Evolutionary conservation across 1,140 invertebrate genomes (phyloP).

Genomic region (Drosophila lowei): DNA sequence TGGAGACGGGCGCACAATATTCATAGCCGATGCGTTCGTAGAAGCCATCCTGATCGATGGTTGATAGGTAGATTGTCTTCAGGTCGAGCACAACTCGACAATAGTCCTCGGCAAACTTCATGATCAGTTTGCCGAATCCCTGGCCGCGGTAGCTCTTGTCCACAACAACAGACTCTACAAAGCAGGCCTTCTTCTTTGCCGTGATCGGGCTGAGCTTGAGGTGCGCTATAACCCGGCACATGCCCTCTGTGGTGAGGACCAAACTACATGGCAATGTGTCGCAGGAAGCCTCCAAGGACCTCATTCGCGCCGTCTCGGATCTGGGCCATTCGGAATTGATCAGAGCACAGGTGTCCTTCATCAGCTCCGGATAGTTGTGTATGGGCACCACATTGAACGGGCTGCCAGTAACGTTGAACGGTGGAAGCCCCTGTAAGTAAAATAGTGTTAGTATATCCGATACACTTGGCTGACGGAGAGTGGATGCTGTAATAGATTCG

Average conservation of each 20-base stretch:
- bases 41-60: slow-evolving; percentile 90
- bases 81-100: slow-evolving; percentile 85
- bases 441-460: slow-evolving; percentile 5
- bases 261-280: slow-evolving; percentile 89
- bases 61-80: slow-evolving; percentile 88
- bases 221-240: slow-evolving; percentile 87
- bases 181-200: slow-evolving; percentile 87
- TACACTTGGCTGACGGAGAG: neutral
- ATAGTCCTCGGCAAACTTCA: slow-evolving; percentile 89
- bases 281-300: slow-evolving; percentile 87
- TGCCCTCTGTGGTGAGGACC: slow-evolving; percentile 86
- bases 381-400: slow-evolving; percentile 86
- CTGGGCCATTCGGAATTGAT: slow-evolving; percentile 92
- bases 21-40: slow-evolving; percentile 90
- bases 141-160: slow-evolving; percentile 87
- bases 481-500: slow-evolving; percentile 15
- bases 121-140: slow-evolving; percentile 88
- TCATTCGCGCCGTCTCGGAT: slow-evolving; percentile 89
- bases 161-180: slow-evolving; percentile 91
- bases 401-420: slow-evolving; percentile 81
- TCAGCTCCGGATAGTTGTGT: slow-evolving; percentile 88
- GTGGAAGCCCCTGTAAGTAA: slow-evolving; percentile 79
- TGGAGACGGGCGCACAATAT: slow-evolving; percentile 87
- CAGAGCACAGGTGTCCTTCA: slow-evolving; percentile 87
- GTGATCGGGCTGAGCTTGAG: slow-evolving; percentile 89